Conservation (phyloP, 2,113 vertebrate genomes). For the Prolemur simus region DNA sequence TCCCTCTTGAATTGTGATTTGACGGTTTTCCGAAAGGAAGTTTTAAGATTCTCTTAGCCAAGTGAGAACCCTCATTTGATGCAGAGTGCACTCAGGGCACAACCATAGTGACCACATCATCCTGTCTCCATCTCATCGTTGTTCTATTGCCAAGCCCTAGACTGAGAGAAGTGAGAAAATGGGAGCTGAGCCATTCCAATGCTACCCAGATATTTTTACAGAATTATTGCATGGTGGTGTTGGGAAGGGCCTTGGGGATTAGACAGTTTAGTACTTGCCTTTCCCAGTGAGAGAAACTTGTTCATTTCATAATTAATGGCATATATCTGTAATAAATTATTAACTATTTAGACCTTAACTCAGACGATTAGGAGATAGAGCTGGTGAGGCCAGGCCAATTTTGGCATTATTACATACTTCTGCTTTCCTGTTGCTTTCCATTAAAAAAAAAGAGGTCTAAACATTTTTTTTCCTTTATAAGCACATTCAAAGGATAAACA, state of each 20-base stretch:
- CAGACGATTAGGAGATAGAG: background rate
- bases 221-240: background rate
- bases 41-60: background rate
- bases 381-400: background rate
- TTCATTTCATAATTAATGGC: slow-evolving; percentile 36
- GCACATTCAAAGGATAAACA: background rate
- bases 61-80: background rate
- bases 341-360: background rate
- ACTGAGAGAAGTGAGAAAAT: slow-evolving; percentile 67
- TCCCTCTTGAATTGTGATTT: background rate
- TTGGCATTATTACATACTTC: background rate
- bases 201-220: slow-evolving; percentile 40
- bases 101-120: slow-evolving; percentile 11
- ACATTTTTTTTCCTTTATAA: background rate
- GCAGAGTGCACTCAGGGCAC: background rate
- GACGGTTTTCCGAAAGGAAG: slow-evolving; percentile 15
- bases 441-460: background rate
- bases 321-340: background rate
- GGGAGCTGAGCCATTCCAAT: slow-evolving; percentile 31
- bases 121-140: slow-evolving; percentile 41
- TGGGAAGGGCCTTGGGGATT: background rate
- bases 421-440: background rate
- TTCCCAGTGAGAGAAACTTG: slow-evolving; percentile 29
- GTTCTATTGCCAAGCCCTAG: slow-evolving; percentile 40
- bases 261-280: background rate